Evolutionary conservation across 2,113 vertebrate species (phyloP).

Genomic region (Apteryx owenii): DNA sequence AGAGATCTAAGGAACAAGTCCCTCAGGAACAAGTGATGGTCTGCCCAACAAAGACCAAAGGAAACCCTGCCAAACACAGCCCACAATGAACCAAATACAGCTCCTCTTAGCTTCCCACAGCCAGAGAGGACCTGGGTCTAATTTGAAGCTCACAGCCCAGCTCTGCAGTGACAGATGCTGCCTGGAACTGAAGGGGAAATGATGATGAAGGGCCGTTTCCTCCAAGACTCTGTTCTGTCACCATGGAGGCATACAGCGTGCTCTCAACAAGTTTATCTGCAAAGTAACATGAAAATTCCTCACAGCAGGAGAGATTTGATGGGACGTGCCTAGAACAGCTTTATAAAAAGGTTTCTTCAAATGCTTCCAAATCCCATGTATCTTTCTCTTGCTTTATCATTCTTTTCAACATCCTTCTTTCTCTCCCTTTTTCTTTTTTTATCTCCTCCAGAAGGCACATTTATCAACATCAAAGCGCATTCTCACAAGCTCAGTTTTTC

Average conservation of each 20-base stretch:
- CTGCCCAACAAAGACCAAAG: neutral
- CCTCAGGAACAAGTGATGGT: neutral
- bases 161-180: slow-evolving; percentile 12
- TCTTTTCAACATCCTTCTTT: slow-evolving; percentile 58
- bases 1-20: neutral
- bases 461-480: slow-evolving; percentile 53
- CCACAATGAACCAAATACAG: neutral
- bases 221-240: neutral
- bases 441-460: neutral
- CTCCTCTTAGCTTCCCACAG: neutral
- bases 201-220: neutral
- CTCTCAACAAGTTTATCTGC: slow-evolving; percentile 67
- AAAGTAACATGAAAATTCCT: slow-evolving; percentile 72
- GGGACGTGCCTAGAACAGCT: slow-evolving; percentile 33
- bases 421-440: slow-evolving; percentile 15
- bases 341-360: slow-evolving; percentile 62
- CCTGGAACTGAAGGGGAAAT: slow-evolving; percentile 26
- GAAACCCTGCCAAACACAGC: neutral
- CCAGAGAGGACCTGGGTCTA: neutral
- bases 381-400: slow-evolving; percentile 63
- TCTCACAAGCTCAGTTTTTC: neutral
- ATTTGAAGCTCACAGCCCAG: slow-evolving; percentile 8
- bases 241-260: slow-evolving; percentile 36
- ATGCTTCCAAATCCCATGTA: slow-evolving; percentile 57
- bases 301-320: slow-evolving; percentile 63